Evolutionary conservation across 2,113 vertebrate genomes (phyloP).

Genomic region (Aspidoscelis tigris): DNA sequence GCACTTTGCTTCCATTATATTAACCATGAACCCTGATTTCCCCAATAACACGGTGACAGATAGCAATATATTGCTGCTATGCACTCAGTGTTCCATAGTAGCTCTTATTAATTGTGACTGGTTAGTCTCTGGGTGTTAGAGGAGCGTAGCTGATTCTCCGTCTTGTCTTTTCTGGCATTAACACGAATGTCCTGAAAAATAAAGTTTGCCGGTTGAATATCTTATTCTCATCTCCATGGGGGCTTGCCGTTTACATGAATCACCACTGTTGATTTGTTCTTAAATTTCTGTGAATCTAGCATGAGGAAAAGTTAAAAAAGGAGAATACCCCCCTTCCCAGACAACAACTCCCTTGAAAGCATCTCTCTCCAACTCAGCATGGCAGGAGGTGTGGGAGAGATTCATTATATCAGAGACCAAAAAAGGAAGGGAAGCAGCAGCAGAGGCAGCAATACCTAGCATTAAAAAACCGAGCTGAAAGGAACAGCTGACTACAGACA

Average conservation of each 20-base stretch:
- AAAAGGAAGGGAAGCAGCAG: background rate
- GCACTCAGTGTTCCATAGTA: background rate
- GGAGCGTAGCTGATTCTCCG: fast-evolving
- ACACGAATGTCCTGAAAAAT: fast-evolving
- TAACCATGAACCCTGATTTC: constrained; percentile 27
- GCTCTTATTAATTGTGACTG: constrained; percentile 45
- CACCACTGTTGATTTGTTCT: background rate
- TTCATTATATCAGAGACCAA: fast-evolving
- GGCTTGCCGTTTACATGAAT: background rate
- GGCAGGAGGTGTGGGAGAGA: background rate
- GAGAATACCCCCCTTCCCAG: background rate
- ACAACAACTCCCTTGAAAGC: background rate
- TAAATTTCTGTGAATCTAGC: constrained; percentile 4
- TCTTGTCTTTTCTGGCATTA: background rate
- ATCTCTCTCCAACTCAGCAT: background rate
- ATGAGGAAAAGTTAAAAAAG: background rate
- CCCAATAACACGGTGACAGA: constrained; percentile 23
- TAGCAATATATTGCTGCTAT: fast-evolving
- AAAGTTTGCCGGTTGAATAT: constrained; percentile 22
- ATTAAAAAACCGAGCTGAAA: fast-evolving
- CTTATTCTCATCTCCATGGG: constrained; percentile 8
- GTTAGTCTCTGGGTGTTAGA: constrained; percentile 59
- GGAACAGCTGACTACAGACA: background rate
- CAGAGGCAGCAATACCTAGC: background rate
- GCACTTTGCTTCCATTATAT: constrained; percentile 31